Base-by-base conservation (phyloP, 2,797 vertebrate genomes). In the Manis pentadactyla region DNA sequence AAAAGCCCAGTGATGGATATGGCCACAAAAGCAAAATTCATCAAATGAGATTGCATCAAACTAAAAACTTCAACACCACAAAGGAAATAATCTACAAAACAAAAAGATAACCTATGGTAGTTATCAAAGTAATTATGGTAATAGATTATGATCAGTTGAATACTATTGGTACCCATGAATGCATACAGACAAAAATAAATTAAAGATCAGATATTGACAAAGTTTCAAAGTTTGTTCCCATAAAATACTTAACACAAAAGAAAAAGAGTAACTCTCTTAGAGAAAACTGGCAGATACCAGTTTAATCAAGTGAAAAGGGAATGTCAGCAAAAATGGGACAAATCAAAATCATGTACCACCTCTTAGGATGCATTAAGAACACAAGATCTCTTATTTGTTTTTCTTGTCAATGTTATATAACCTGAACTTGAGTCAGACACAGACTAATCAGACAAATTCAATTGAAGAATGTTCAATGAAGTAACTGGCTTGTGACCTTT, bases 181-280 rank as follows among this genome's bases (percentile, higher is more conserved):
- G 1, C 31, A 17, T 73, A 59, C 21, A 81, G 39, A 51, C 75
- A 19, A 31, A 86, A 69, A 79, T 78, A 69, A 87, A 66, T 68
- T 49, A 11, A 77, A 75, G 39, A 61, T n/a, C 61, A 68, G 42
- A 31, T 88, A 87, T 63, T 69, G 34, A 55, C 51, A 57, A 69
- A 83, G 42, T 88, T 83, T 92, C 77, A 87, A n/a, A 82, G 23
- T 49, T 39, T 51, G 31, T 61, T 23, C 37, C 88, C 61, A 77
- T 78, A 83, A 88, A 95, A 83, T 88, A 66, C 59, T 49, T 85
- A 53, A 78, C 78, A 75, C 42, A 25, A 88, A 87, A 83, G 77
- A 42, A 69, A 92, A 87, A 53, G 63, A 61, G 53, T 34, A 29
- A 74, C 49, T 87, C 7, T 83, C 34, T 18, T 95, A 31, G 69